phyloP scores from a whole-genome alignment of 2,888 invertebrate genomes.

The Oscheius sp. region DNA sequence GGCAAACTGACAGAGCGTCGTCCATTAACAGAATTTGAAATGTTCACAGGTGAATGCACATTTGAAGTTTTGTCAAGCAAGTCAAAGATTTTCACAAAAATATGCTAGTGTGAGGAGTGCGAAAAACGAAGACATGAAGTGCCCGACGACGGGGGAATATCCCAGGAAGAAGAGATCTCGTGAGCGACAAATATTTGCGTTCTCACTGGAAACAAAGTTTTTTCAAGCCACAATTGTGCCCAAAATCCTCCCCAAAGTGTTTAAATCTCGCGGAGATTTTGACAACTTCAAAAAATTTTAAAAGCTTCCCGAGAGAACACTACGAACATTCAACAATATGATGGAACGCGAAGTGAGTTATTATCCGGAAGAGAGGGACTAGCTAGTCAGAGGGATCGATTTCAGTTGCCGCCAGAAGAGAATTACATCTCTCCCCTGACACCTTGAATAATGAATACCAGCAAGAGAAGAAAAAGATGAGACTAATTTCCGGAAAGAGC shows the following conservation, averaged over 20 bases:
- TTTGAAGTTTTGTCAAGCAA: too few relatives aligned
- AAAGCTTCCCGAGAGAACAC: too few relatives aligned
- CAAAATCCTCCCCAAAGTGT: background rate
- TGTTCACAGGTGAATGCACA: background rate
- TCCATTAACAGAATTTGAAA: background rate
- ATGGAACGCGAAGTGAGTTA: conserved; percentile 3
- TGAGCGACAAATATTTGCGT: conserved; percentile 26
- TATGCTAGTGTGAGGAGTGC: background rate
- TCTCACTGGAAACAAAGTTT: conserved; percentile 17
- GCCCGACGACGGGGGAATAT: background rate
- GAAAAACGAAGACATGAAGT: background rate
- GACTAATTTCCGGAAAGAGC: too few relatives aligned
- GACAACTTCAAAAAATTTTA: background rate
- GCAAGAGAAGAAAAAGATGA: background rate
- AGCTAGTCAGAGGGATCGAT: conserved; percentile 11
- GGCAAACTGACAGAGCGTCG: background rate
- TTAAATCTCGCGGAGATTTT: background rate
- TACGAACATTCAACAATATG: too few relatives aligned
- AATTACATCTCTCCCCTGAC: background rate
- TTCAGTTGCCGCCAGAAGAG: background rate
- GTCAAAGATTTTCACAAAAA: background rate
- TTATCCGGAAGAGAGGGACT: background rate
- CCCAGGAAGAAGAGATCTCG: conserved; percentile 16
- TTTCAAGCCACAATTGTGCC: background rate
- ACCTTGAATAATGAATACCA: background rate